Percentiles rank a stretch among this genome's conserved stretches.
These are phyloP conservation scores for Orientallactaga bullata DNA, from an alignment of 2,113 vertebrate species.

Conservation along the genomic window DNA sequence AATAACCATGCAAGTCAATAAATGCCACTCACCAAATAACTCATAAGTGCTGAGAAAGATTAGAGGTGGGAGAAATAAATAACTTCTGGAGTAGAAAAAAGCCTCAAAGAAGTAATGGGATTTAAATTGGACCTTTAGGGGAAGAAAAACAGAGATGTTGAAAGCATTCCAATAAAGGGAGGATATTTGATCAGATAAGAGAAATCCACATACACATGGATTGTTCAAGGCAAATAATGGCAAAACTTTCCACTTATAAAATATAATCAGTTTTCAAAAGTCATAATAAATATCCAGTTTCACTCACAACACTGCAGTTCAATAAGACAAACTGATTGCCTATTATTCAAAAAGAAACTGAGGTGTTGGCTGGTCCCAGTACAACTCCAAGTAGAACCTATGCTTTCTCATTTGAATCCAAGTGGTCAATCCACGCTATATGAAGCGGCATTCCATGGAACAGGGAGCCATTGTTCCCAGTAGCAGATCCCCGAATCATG, in stretches of 20 bases:
- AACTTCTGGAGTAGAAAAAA: conserved; percentile 40
- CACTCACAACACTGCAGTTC: neutral
- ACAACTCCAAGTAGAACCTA: neutral
- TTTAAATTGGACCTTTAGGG: conserved; percentile 59
- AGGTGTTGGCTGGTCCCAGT: neutral
- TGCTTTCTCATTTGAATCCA: neutral
- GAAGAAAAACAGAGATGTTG: conserved; percentile 20
- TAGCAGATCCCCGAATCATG: neutral
- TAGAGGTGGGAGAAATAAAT: conserved; percentile 71
- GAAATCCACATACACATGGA: neutral
- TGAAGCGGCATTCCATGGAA: neutral
- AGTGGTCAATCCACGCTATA: neutral
- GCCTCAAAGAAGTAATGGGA: conserved; percentile 63
- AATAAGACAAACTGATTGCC: neutral
- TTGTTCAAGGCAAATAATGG: neutral
- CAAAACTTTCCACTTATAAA: neutral
- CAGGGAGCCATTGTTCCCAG: neutral
- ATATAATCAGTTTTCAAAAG: conserved; percentile 6
- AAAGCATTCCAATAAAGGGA: conserved; percentile 54
- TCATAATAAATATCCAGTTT: conserved; percentile 17
- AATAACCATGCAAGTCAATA: conserved; percentile 75
- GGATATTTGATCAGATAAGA: conserved; percentile 61
- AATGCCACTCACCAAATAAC: conserved; percentile 74
- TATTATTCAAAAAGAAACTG: neutral
- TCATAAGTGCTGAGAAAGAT: conserved; percentile 64